Evolutionary conservation across 2,888 invertebrate species (phyloP).

Genomic region (Punctoribates punctum): DNA sequence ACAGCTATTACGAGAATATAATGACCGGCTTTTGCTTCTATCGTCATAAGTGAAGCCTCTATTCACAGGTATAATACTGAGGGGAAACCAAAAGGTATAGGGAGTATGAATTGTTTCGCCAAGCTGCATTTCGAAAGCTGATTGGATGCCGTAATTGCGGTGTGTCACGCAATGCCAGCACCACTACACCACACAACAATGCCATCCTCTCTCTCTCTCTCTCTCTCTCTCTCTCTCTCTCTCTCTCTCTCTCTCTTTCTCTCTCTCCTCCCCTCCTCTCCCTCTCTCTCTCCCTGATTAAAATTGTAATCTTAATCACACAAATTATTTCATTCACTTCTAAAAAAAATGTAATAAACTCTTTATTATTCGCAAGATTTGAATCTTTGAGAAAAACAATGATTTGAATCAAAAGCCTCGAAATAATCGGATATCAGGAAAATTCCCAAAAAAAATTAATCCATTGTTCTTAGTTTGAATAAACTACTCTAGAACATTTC

Average conservation of each 20-base stretch:
- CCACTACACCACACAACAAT: neutral
- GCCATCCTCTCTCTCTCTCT: neutral
- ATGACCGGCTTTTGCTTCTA: slow-evolving; percentile 25
- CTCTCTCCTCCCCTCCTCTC: neutral
- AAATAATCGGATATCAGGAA: too few species aligned
- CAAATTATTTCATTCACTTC: too few species aligned
- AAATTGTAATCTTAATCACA: too few species aligned
- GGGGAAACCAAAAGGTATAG: slow-evolving; percentile 20
- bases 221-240: neutral
- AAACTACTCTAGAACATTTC: too few species aligned
- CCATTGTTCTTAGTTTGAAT: too few species aligned
- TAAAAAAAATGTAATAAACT: too few species aligned
- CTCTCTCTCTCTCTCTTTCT: slow-evolving; percentile 6
- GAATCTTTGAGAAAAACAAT: too few species aligned
- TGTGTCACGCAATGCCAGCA: slow-evolving; percentile 3
- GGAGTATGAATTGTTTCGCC: slow-evolving; percentile 8
- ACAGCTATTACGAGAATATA: slow-evolving; percentile 33
- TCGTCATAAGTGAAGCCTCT: slow-evolving; percentile 20
- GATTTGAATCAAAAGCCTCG: too few species aligned
- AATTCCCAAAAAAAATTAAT: too few species aligned
- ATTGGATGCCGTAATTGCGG: slow-evolving; percentile 24
- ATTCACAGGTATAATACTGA: neutral
- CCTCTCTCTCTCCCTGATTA: too few species aligned
- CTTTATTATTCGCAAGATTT: too few species aligned
- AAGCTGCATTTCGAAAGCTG: neutral